Conservation (phyloP, 2,888 invertebrate genomes). For the Polyploca ridens region DNA sequence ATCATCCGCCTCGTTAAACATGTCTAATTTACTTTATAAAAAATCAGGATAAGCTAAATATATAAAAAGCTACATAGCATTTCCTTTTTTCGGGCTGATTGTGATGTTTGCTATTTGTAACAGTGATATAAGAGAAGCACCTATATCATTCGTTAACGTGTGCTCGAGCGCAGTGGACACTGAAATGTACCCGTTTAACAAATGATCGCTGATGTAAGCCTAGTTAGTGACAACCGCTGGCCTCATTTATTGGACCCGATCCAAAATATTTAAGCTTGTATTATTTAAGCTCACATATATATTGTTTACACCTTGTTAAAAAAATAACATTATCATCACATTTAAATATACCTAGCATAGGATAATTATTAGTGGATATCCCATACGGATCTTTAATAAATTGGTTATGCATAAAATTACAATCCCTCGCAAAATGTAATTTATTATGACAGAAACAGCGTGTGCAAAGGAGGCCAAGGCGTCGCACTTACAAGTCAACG, state of each 20-base stretch:
- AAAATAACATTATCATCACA: not conserved
- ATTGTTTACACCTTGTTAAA: not conserved
- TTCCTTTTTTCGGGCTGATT: not conserved
- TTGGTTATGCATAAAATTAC: not conserved
- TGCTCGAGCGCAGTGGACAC: slow-evolving; percentile 15
- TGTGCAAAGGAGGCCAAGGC: slow-evolving; percentile 8
- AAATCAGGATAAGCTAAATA: not conserved
- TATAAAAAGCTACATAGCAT: not conserved
- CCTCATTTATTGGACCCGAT: slow-evolving; percentile 38
- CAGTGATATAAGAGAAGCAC: not conserved
- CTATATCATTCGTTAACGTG: not conserved
- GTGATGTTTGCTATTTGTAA: too few species aligned
- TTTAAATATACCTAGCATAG: not conserved
- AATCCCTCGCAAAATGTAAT: slow-evolving; percentile 1
- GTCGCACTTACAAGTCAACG: slow-evolving; percentile 7
- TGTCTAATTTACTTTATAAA: not conserved
- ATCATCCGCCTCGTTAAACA: not conserved
- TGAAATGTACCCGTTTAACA: slow-evolving; percentile 33
- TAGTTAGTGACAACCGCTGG: slow-evolving; percentile 35
- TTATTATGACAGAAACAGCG: slow-evolving; percentile 8
- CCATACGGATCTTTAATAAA: not conserved
- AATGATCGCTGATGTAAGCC: slow-evolving; percentile 34
- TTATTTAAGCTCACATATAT: slow-evolving; percentile 15
- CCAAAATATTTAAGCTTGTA: slow-evolving; percentile 29
- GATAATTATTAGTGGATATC: not conserved